Percentiles rank a stretch among this genome's conserved stretches.
Evolutionary conservation across 2,888 invertebrate genomes (phyloP).

Genomic region (Coenonympha arcania): DNA sequence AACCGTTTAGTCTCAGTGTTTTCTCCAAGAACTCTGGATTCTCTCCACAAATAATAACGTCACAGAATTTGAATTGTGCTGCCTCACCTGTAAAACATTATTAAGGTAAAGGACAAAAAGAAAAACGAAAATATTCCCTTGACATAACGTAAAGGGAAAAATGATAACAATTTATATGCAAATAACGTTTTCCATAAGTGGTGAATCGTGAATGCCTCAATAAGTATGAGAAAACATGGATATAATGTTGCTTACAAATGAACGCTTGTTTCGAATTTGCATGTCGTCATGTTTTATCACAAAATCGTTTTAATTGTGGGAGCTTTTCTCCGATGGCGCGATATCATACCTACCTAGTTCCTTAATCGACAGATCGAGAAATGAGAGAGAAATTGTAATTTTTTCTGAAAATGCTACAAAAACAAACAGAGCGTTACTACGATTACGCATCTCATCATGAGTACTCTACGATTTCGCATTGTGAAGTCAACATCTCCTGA

Average conservation of each 20-base stretch:
- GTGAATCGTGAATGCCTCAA: slow-evolving; percentile 4
- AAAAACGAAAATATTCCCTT: background rate
- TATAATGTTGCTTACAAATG: slow-evolving; percentile 10
- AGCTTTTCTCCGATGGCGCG: background rate
- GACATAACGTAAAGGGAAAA: slow-evolving; percentile 8
- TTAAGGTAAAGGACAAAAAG: background rate
- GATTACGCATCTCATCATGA: too few relatives aligned
- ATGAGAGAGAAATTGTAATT: too few relatives aligned
- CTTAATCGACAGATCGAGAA: too few relatives aligned
- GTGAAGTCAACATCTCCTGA: too few relatives aligned
- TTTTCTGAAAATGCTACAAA: too few relatives aligned
- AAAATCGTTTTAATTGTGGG: background rate
- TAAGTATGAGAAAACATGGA: slow-evolving; percentile 18
- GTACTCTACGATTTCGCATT: too few relatives aligned
- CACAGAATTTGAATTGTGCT: too few relatives aligned
- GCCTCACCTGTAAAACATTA: background rate
- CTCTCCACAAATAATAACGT: too few relatives aligned
- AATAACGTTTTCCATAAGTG: slow-evolving; percentile 12
- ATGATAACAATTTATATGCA: slow-evolving; percentile 12
- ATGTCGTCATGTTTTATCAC: slow-evolving; percentile 1
- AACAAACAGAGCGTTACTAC: too few relatives aligned
- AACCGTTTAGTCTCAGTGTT: too few relatives aligned
- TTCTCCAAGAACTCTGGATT: too few relatives aligned
- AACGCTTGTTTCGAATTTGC: slow-evolving; percentile 15
- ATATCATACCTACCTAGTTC: too few relatives aligned